Base-by-base conservation (phyloP, 1,140 invertebrate genomes). In the Globodera ellingtonae region DNA sequence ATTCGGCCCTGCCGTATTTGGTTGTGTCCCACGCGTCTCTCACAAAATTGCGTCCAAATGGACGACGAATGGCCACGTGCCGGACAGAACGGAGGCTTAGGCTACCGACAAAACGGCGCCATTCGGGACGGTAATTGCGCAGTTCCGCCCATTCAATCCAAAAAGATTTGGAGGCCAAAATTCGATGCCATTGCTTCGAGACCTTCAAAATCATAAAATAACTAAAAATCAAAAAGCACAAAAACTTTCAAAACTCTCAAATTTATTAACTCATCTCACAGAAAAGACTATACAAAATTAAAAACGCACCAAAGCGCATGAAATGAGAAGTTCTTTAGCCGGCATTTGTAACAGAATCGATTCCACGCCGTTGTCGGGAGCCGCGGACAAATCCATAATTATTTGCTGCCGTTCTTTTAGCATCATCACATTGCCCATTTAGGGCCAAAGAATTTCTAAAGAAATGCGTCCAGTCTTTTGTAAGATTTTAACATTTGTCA, bases 21-120 rank as follows among this genome's bases (percentile, higher is more conserved):
- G n/a, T 69, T n/a, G 21, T 44, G 21, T 59, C 73, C 56, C 73
- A 59, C 13, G 24, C 15, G 73, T 75, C 73, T 2, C 24, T 18
- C 56, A 75, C 66, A 21, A 75, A 69, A 75, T 75, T 75, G n/a
- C 66, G 52, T 13, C 4, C 35, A 62, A 75, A 75, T 9, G 73
- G 52, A 0, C 73, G 44, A 13, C 44, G 73, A 75, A 50, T n/a
- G 46, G 35, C 35, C 9, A 75, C 48, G 10, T 75, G 35, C 0
- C 47, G 35, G 46, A 47, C 10, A 4, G 67, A 35, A 70, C 6
- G 9, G 35, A 70, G 24, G 46, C 8, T 13, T 8, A 70, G 24
- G 5, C 6, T 9, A 4, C 9, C 8, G 67, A 44, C 8, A 18
- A 62, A 62, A 1, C n/a, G 67, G 6, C 67, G 67, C 67, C 67